Percentiles rank a stretch among this genome's conserved stretches.
Evolutionary conservation across 2,113 vertebrate genomes (phyloP).

Genomic region (Dolichotis patagonum): DNA sequence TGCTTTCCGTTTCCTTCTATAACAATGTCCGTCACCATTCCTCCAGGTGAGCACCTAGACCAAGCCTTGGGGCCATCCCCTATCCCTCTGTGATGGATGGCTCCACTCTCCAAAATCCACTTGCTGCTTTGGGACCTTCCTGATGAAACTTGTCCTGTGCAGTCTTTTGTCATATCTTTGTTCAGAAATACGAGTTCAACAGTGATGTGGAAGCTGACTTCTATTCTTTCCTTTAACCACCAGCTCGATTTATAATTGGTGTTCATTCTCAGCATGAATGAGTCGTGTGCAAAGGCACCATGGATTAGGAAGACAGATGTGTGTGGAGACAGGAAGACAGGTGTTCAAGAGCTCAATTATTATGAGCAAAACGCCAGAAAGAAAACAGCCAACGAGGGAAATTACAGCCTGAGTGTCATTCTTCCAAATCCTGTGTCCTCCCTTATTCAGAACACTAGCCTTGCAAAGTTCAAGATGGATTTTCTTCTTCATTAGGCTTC

Average conservation of each 20-base stretch:
- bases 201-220: not conserved
- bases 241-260: not conserved
- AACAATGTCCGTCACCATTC: not conserved
- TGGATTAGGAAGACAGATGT: accelerated
- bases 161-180: not conserved
- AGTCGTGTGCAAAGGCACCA: accelerated
- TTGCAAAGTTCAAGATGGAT: not conserved
- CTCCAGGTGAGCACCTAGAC: not conserved
- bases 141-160: not conserved
- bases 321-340: too few relatives aligned
- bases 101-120: not conserved
- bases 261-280: not conserved
- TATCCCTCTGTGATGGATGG: not conserved
- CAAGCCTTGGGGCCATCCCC: too few relatives aligned
- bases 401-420: accelerated
- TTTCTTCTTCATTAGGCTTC: not conserved
- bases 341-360: not conserved
- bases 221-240: not conserved
- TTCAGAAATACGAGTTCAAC: not conserved
- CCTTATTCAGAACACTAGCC: not conserved
- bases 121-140: not conserved
- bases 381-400: not conserved
- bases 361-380: not conserved
- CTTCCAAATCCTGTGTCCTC: not conserved
- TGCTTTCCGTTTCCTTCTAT: not conserved